A percentile compares a stretch with the other conserved stretches of the same genome.
Conservation (phyloP, 2,113 vertebrate genomes). For the Microcebus tavaratra region DNA sequence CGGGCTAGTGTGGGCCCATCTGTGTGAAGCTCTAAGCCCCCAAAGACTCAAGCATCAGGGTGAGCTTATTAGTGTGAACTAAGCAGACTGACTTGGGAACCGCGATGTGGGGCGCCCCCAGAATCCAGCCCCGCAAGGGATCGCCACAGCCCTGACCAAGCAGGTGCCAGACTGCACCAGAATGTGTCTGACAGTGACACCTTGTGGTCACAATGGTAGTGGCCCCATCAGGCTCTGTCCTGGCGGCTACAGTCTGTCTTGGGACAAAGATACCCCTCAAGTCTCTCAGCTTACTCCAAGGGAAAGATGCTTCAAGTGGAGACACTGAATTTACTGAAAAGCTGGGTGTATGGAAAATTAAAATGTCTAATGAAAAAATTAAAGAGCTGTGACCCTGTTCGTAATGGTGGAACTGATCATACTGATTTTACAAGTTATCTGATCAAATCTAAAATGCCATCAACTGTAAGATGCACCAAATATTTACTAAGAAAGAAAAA, state of each 20-base stretch:
- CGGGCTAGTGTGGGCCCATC: not conserved
- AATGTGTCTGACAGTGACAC: not conserved
- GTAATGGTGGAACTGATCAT: not conserved
- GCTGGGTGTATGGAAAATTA: not conserved
- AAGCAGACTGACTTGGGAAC: not conserved
- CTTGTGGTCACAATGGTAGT: not conserved
- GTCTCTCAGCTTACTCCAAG: not conserved
- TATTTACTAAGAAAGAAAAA: not conserved
- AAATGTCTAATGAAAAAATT: not conserved
- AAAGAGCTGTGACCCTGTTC: not conserved
- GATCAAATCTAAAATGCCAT: not conserved
- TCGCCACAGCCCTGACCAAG: rapidly evolving
- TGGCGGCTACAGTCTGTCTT: not conserved
- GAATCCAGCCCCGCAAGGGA: not conserved
- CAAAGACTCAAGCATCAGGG: not conserved
- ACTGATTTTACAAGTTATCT: not conserved
- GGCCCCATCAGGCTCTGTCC: not conserved
- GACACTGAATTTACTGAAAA: not conserved
- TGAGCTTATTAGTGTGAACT: not conserved
- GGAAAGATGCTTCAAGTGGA: not conserved
- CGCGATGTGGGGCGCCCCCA: not conserved
- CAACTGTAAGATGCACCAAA: not conserved
- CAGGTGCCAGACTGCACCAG: not conserved
- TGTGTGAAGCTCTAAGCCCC: not conserved
- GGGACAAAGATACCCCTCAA: not conserved